These are phyloP conservation scores for Perca fluviatilis DNA, from an alignment of 2,113 vertebrate species.

Conservation along the genomic window DNA sequence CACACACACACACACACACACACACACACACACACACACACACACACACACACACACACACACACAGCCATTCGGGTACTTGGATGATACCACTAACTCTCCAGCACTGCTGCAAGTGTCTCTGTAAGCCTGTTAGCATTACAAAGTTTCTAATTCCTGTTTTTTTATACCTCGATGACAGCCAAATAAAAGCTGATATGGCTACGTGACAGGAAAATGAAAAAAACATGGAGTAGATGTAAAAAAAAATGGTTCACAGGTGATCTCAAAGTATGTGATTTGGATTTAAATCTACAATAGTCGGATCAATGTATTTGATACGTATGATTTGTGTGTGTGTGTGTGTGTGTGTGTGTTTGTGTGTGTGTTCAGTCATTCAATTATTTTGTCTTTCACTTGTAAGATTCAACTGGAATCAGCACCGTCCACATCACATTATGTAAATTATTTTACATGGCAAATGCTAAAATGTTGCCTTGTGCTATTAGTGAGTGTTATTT, in stretches of 20 bases:
- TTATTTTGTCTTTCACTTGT: not conserved
- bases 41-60: constrained; percentile 26
- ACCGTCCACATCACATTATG: not conserved
- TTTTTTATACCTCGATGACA: constrained; percentile 28
- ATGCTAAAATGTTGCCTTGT: not conserved
- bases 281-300: not conserved
- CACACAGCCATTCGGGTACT: constrained; percentile 2
- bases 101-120: constrained; percentile 23
- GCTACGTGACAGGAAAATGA: not conserved
- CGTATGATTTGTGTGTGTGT: not conserved
- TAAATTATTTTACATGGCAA: not conserved
- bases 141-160: constrained; percentile 52
- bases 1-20: constrained; percentile 16
- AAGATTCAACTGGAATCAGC: not conserved
- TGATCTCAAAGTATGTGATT: not conserved
- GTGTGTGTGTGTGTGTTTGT: not conserved
- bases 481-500: not conserved
- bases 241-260: not conserved
- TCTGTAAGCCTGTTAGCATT: constrained; percentile 50
- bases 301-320: not conserved
- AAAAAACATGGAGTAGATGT: not conserved
- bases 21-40: too few relatives aligned
- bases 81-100: constrained; percentile 33
- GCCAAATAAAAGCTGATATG: constrained; percentile 5
- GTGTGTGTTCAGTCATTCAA: not conserved